These are phyloP conservation scores for Hypena proboscidalis DNA, from an alignment of 2,888 invertebrate species.

Conservation along the genomic window DNA sequence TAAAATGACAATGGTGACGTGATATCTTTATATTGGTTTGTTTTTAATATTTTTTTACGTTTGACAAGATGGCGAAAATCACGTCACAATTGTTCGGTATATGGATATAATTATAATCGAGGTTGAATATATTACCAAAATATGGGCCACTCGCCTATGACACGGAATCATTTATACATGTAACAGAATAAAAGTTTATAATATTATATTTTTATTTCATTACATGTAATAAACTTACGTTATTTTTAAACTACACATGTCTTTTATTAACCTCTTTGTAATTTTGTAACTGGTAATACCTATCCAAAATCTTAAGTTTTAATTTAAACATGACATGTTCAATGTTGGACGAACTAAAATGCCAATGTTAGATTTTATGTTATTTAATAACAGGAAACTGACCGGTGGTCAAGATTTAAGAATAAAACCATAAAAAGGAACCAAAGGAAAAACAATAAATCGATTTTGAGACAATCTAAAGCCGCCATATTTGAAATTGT, in stretches of 20 bases:
- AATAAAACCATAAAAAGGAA: no score
- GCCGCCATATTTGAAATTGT: no score
- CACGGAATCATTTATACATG: constrained; percentile 65
- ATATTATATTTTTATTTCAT: constrained; percentile 81
- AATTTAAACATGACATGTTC: no score
- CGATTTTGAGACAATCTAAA: no score
- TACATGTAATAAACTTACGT: constrained; percentile 85
- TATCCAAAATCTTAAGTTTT: no score
- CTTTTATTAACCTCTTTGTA: constrained; percentile 54
- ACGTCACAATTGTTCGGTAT: constrained; percentile 49
- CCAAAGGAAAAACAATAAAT: no score
- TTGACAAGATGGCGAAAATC: constrained; percentile 33
- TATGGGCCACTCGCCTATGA: constrained; percentile 39
- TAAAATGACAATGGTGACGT: constrained; percentile 51
- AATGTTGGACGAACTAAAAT: no score
- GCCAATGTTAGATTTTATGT: no score
- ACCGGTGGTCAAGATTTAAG: no score
- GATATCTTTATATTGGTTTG: constrained; percentile 29
- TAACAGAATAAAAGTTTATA: constrained; percentile 77
- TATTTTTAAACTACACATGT: constrained; percentile 78
- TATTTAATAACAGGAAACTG: no score
- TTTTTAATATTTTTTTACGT: constrained; percentile 35
- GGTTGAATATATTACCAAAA: constrained; percentile 51
- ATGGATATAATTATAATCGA: constrained; percentile 44
- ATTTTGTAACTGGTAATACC: background rate